These are phyloP conservation scores for Mercenaria mercenaria DNA, from an alignment of 1,140 invertebrate genomes.

Conservation along the genomic window DNA sequence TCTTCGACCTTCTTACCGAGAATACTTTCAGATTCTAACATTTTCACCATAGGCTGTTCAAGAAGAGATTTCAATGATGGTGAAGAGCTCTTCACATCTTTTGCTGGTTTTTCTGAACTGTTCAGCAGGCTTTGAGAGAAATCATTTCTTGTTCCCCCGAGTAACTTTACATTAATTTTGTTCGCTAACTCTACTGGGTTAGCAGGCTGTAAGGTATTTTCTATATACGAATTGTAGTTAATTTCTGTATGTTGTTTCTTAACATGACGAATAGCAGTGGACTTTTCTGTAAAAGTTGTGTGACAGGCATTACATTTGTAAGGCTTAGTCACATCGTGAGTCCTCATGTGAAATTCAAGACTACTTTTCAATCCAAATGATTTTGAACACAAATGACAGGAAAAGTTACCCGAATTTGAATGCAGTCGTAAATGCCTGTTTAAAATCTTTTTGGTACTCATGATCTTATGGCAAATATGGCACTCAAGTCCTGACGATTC, in stretches of 20 bases:
- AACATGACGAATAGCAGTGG: conserved; percentile 53
- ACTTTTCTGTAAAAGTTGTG: conserved; percentile 48
- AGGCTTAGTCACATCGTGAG: conserved; percentile 44
- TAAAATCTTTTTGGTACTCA: conserved; percentile 52
- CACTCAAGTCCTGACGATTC: conserved; percentile 15
- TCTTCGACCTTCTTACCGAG: conserved; percentile 15
- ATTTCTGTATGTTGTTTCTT: conserved; percentile 43
- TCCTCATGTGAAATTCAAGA: conserved; percentile 61
- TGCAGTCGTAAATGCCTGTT: conserved; percentile 46
- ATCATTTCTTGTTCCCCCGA: neutral
- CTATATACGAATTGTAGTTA: conserved; percentile 40
- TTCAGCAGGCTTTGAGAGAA: neutral
- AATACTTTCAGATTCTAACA: conserved; percentile 9
- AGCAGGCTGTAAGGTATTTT: conserved; percentile 37
- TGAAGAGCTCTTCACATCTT: neutral
- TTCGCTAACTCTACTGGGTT: conserved; percentile 43
- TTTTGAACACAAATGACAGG: conserved; percentile 47
- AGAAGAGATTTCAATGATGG: conserved; percentile 46
- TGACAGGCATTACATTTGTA: conserved; percentile 50
- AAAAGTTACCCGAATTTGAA: conserved; percentile 17
- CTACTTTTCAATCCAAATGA: conserved; percentile 27
- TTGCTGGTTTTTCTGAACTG: neutral
- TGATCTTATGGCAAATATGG: conserved; percentile 53
- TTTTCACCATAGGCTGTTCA: conserved; percentile 42
- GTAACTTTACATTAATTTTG: neutral